These are phyloP conservation scores for Idris sp. DNA, from an alignment of 1,140 invertebrate species.

Conservation along the genomic window DNA sequence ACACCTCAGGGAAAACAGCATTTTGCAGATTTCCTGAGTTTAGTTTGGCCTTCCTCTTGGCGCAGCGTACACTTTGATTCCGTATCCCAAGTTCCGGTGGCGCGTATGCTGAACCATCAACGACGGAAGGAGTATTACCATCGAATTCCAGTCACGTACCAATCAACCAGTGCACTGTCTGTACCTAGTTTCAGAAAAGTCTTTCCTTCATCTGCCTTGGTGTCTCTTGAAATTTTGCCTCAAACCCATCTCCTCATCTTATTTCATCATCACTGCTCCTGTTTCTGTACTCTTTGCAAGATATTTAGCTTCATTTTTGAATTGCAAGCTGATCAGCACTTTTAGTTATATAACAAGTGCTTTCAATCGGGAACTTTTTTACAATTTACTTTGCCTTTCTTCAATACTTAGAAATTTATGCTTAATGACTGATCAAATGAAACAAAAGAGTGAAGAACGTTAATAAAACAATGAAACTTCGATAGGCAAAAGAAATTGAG, in stretches of 20 bases:
- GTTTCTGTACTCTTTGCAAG: conserved; percentile 16
- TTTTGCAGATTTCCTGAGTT: conserved; percentile 36
- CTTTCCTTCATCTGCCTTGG: conserved; percentile 20
- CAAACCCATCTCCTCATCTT: conserved; percentile 19
- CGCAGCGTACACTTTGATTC: conserved; percentile 37
- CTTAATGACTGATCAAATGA: conserved; percentile 10
- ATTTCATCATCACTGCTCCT: conserved; percentile 4
- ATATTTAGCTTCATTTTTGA: conserved; percentile 22
- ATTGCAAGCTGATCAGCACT: conserved; percentile 13
- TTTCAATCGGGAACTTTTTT: conserved; percentile 1
- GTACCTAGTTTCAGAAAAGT: conserved; percentile 45
- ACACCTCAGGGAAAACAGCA: conserved; percentile 21
- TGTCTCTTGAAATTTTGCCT: conserved; percentile 25
- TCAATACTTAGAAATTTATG: conserved; percentile 16
- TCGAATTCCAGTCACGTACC: conserved; percentile 54
- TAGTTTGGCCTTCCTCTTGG: conserved; percentile 30
- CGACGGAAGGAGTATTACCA: conserved; percentile 26
- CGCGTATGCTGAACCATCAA: conserved; percentile 39
- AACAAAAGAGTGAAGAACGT: conserved; percentile 2
- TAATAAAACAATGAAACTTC: conserved; percentile 25
- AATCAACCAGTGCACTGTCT: conserved; percentile 53
- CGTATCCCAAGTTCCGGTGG: conserved; percentile 29
- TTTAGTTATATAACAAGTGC: not conserved
- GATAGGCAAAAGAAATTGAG: conserved; percentile 16
- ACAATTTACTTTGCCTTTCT: conserved; percentile 1